Base-by-base conservation (phyloP, 2,888 invertebrate genomes). In the Ectemnius lituratus region DNA sequence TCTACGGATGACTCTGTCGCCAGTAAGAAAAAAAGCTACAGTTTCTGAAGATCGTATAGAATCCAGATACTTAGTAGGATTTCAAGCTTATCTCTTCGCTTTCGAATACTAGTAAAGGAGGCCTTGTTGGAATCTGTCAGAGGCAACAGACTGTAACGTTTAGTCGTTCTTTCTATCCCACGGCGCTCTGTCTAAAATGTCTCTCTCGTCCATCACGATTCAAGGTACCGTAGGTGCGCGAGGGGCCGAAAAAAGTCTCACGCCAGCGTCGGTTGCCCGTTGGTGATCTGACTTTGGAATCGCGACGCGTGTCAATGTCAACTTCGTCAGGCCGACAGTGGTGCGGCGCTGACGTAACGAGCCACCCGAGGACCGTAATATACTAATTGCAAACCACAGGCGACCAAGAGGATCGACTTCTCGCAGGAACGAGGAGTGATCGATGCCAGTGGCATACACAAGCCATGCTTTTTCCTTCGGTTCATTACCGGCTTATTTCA, bases 251-350 rank as follows among this genome's bases (percentile, higher is more conserved):
- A 46, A 52, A 69, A 64, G 27, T 79, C 73, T 67, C 76, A 70
- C 80, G 71, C 66, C 62, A 23, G 8, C 37, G 37, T 47, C 62
- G 66, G 68, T 77, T 75, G n/a, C 67, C 46, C 62, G 59, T 65
- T 73, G 80, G 16, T 14, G n/a, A 79, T 80, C 79, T 79, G 79
- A 73, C 79, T 79, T 79, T 76, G 79, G 80, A 76, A 76, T 70
- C 67, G 79, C 79, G 20, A 69, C 80, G 76, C 70, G 79, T 79
- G 70, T 79, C 79, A 79, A 79, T 79, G 79, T 73, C 79, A 70
- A 70, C 65, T 62, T 56, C 49, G 67, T 49, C 64, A 52, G 56
- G 65, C 58, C 37, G 58, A 62, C 72, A 77, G 77, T 73, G 78
- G 73, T 23, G 23, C 69, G 78, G 69, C 77, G 69, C 78, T 77